Conservation (phyloP, 2,797 vertebrate species). For the Sitta carolinensis region DNA sequence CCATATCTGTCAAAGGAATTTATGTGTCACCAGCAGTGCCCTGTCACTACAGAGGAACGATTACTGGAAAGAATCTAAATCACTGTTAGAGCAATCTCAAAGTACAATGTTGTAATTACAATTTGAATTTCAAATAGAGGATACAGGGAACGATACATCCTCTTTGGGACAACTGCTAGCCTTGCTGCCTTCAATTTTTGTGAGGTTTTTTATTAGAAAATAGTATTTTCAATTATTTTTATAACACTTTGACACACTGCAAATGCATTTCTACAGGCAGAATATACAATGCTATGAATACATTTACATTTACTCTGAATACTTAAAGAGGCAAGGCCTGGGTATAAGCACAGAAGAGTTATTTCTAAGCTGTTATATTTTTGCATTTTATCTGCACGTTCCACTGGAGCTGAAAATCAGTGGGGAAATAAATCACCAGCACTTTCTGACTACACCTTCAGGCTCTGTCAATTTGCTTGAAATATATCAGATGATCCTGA, state of each 20-base stretch:
- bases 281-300: slow-evolving; percentile 35
- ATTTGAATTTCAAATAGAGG: slow-evolving; percentile 46
- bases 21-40: neutral
- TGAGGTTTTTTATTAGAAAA: slow-evolving; percentile 35
- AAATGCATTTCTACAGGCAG: slow-evolving; percentile 14
- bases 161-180: slow-evolving; percentile 7
- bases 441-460: neutral
- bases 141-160: neutral
- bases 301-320: slow-evolving; percentile 52
- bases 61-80: slow-evolving; percentile 16
- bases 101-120: slow-evolving; percentile 27
- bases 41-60: neutral
- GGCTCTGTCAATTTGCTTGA: neutral
- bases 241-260: slow-evolving; percentile 4
- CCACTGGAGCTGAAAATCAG: neutral
- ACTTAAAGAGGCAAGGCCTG: slow-evolving; percentile 19
- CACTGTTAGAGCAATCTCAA: neutral
- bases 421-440: neutral
- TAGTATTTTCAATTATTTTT: slow-evolving; percentile 17
- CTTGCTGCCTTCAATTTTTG: slow-evolving; percentile 10
- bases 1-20: neutral
- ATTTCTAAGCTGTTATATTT: neutral
- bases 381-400: neutral
- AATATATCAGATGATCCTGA: neutral
- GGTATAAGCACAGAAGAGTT: neutral